These are phyloP conservation scores for Erythrolamprus reginae DNA, from an alignment of 2,113 vertebrate species.

Conservation along the genomic window DNA sequence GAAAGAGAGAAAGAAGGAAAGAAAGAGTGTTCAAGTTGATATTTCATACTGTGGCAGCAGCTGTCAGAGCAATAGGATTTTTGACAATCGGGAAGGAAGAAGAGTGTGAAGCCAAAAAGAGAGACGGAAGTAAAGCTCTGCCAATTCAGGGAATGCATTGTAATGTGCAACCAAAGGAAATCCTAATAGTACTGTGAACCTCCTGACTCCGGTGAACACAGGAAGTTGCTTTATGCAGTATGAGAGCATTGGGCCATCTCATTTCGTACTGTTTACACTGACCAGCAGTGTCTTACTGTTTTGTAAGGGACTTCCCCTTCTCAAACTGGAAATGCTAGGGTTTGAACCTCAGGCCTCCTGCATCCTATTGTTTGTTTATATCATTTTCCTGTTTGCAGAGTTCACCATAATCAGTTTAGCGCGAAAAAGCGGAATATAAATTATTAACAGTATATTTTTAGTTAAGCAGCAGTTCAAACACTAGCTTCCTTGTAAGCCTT, in stretches of 20 bases:
- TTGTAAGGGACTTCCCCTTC: neutral
- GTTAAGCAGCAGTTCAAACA: neutral
- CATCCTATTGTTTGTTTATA: neutral
- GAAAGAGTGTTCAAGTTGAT: slow-evolving; percentile 34
- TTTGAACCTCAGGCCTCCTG: neutral
- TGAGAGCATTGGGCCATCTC: neutral
- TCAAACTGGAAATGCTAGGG: neutral
- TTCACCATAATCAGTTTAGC: neutral
- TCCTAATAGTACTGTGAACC: neutral
- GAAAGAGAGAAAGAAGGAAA: slow-evolving; percentile 35
- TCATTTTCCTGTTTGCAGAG: neutral
- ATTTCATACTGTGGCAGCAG: slow-evolving; percentile 47
- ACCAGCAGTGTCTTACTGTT: neutral
- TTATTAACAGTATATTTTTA: neutral
- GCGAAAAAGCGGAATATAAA: neutral
- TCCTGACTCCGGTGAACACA: neutral
- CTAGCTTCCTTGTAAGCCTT: neutral
- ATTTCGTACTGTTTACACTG: neutral
- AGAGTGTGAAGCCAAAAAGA: slow-evolving; percentile 41
- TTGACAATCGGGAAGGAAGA: slow-evolving; percentile 54
- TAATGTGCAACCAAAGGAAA: slow-evolving; percentile 28
- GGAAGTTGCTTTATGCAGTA: neutral
- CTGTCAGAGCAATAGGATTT: slow-evolving; percentile 52
- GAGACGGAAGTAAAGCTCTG: slow-evolving; percentile 43
- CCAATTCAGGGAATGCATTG: slow-evolving; percentile 34